Conservation (phyloP, 2,797 vertebrate genomes). For the Limnodromus scolopaceus region DNA sequence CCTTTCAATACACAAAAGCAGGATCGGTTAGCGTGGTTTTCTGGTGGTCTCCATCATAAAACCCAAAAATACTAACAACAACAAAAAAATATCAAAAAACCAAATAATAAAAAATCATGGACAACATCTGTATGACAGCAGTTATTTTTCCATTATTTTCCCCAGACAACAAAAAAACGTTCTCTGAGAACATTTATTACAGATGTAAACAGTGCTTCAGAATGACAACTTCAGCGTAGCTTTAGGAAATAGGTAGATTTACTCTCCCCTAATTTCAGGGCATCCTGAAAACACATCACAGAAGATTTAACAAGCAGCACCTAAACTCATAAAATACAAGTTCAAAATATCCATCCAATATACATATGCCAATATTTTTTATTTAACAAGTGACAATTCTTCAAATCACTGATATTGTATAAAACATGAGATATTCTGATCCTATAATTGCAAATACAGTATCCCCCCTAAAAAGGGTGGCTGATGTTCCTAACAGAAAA, state of each 20-base stretch:
- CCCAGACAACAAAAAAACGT: background rate
- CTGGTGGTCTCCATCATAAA: background rate
- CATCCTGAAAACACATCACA: background rate
- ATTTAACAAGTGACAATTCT: background rate
- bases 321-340: background rate
- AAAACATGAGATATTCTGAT: background rate
- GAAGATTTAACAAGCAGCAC: background rate
- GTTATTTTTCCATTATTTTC: background rate
- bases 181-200: background rate
- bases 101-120: background rate
- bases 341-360: background rate
- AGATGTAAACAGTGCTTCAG: background rate
- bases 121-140: background rate
- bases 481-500: background rate
- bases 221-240: background rate
- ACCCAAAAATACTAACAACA: too few relatives aligned
- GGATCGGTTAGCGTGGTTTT: background rate
- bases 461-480: accelerated
- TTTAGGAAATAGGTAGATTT: background rate
- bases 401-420: background rate
- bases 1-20: background rate
- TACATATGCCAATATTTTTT: background rate
- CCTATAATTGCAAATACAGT: background rate
- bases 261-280: background rate
- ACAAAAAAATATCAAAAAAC: background rate